Evolutionary conservation across 2,888 invertebrate species (phyloP).

Genomic region (Ormia ochracea): DNA sequence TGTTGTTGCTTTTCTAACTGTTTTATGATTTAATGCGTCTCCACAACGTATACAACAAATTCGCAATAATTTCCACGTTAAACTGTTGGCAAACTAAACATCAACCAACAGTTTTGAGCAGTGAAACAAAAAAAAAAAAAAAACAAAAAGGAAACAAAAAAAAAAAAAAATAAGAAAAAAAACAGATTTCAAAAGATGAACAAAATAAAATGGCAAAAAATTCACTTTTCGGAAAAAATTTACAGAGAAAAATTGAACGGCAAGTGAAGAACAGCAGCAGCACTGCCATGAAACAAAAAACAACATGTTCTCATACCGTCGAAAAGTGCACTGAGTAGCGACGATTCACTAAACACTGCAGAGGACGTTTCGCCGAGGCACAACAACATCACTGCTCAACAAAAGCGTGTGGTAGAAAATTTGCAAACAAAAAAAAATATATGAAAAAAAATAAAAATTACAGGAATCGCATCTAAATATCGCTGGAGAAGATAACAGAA

Average conservation of each 20-base stretch:
- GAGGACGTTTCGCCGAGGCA: constrained; percentile 27
- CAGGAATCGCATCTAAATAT: constrained; percentile 5
- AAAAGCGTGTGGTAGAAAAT: neutral
- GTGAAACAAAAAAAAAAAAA: constrained; percentile 29
- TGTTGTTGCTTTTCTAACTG: constrained; percentile 9
- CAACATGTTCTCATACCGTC: constrained; percentile 36
- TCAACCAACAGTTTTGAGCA: constrained; percentile 72
- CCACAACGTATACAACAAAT: constrained; percentile 70
- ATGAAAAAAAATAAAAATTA: no score
- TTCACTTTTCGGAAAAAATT: constrained; percentile 14
- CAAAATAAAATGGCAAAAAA: constrained; percentile 15
- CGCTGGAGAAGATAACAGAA: neutral
- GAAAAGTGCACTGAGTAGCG: constrained; percentile 40
- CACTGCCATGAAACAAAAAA: neutral
- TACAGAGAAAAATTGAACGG: neutral
- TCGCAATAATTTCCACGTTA: constrained; percentile 76
- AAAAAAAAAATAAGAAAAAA: no score
- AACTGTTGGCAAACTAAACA: constrained; percentile 73
- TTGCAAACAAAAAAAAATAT: neutral
- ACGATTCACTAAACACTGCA: constrained; percentile 32
- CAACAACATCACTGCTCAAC: neutral
- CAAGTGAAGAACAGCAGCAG: neutral
- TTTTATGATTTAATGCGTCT: constrained; percentile 41
- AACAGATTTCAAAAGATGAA: neutral
- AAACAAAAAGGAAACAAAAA: no score